phyloP scores from a whole-genome alignment of 2,113 vertebrate species.

The Corydoras sp. region DNA sequence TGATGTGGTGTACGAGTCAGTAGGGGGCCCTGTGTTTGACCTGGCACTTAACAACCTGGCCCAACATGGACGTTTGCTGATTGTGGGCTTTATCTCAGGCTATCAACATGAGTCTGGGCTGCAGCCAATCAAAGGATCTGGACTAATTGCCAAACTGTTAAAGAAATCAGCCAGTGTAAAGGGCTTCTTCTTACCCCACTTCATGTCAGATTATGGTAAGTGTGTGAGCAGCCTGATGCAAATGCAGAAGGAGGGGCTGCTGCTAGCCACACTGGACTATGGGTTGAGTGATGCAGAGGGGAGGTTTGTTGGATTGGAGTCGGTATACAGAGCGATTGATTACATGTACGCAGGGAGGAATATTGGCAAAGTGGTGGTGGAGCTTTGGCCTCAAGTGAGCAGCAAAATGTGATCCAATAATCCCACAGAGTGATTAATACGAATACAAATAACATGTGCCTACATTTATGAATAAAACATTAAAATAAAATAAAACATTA shows the following conservation, averaged over 20 bases:
- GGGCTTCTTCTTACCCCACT: constrained; percentile 87
- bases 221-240: constrained; percentile 74
- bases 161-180: constrained; percentile 80
- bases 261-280: constrained; percentile 80
- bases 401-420: constrained; percentile 77
- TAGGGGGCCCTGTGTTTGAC: constrained; percentile 82
- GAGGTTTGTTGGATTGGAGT: constrained; percentile 80
- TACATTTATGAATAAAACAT: no score
- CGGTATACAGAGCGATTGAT: constrained; percentile 83
- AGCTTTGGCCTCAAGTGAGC: constrained; percentile 72
- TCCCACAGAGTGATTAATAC: background rate
- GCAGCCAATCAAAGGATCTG: constrained; percentile 62
- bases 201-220: constrained; percentile 68
- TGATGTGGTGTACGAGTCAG: constrained; percentile 85
- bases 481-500: no score
- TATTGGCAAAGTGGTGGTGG: constrained; percentile 86
- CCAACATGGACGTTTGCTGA: constrained; percentile 74
- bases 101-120: constrained; percentile 79
- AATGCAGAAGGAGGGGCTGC: constrained; percentile 71
- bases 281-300: constrained; percentile 72
- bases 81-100: constrained; percentile 85
- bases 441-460: no score
- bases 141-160: constrained; percentile 77
- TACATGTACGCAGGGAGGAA: constrained; percentile 89
- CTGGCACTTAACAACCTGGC: constrained; percentile 74